Base-by-base conservation (phyloP, 2,888 invertebrate species). In the Abrostola tripartita region DNA sequence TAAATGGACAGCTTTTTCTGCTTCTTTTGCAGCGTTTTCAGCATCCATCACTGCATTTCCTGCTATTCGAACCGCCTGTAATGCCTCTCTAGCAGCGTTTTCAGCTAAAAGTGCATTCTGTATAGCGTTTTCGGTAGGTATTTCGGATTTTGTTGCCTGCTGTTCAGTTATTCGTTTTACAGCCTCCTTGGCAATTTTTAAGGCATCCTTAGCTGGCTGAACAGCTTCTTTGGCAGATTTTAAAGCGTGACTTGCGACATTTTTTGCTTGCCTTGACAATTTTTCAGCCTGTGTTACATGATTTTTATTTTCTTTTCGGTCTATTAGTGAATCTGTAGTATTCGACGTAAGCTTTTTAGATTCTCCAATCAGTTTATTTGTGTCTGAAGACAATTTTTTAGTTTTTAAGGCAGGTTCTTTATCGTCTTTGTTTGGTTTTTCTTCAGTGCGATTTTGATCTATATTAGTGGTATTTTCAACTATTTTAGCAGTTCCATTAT, bases 141-240 rank as follows among this genome's bases (percentile, higher is more conserved):
- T 47, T 37, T 61, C 37, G 41, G 57, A 51, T 37, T 57, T 54
- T 9, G 9, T 42, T 12, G 35, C 37, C 2, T 60, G 51, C 11
- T 72, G 57, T 52, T 71, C 61, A 54, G 68, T 74, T 0, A 77
- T 74, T 14, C 74, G 59, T 51, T 68, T 40, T 7, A 71, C 65
- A 9, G 54, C 65, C 0, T 59, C 52, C n/a, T 57, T 64, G 0
- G 57, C 74, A 36, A 59, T 60, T 61, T 57, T 55, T 5, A 74
- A 55, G 51, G 78, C 77, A 47, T 76, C 68, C 51, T 81, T 68
- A 10, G 79, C 71, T 11, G 78, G 67, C 9, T 74, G 65, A 24
- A 74, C 63, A 6, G 74, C 68, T 68, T 82, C 79, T 37, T 77
- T 79, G 7, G 83, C 81, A 24, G 83, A 74, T 78, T 70, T 44